A percentile compares a stretch with the other conserved stretches of the same genome.
Evolutionary conservation across 2,113 vertebrate species (phyloP).

Genomic region (Hippocampus abdominalis): DNA sequence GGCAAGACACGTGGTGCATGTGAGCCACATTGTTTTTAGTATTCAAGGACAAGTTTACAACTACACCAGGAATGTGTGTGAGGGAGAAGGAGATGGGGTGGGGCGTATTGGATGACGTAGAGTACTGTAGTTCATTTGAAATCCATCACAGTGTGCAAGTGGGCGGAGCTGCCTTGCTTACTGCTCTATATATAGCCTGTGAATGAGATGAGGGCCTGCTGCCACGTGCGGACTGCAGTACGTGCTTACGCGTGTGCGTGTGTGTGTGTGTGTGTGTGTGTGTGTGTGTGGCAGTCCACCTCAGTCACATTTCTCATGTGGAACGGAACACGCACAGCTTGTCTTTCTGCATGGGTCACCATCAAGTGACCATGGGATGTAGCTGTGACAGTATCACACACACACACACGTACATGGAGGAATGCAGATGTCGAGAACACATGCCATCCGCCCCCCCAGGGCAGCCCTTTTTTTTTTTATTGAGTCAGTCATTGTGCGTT

Average conservation of each 20-base stretch:
- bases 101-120: no score
- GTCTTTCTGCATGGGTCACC: neutral
- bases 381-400: neutral
- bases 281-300: neutral
- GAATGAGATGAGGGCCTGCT: conserved; percentile 30
- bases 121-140: no score
- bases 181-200: conserved; percentile 45
- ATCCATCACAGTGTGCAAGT: no score
- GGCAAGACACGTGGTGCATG: no score
- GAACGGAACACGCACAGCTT: conserved; percentile 27
- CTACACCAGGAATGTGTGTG: no score
- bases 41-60: no score
- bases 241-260: conserved; percentile 9
- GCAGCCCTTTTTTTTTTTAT: neutral
- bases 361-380: conserved; percentile 11
- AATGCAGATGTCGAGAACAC: conserved; percentile 9
- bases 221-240: conserved; percentile 39
- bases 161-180: conserved; percentile 16
- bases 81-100: no score
- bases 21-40: no score
- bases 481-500: conserved; percentile 12
- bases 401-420: conserved; percentile 4
- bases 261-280: neutral
- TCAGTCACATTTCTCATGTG: conserved; percentile 47
- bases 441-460: neutral